Conservation (phyloP, 2,797 vertebrate genomes). For the Poecilia picta region DNA sequence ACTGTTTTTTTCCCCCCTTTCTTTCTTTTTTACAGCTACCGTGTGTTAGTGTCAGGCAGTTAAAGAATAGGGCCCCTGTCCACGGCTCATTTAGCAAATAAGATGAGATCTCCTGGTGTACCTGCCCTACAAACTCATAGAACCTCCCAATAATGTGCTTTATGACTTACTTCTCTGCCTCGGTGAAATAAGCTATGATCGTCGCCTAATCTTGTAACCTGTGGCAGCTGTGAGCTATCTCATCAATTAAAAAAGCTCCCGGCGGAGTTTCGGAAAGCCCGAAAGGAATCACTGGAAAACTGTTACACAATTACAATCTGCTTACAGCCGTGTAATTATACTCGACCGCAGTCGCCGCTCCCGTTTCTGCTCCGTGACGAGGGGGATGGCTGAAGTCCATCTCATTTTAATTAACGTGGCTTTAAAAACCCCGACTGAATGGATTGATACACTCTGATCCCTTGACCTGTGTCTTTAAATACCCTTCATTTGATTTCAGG, state of each 20-base stretch:
- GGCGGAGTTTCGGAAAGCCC: conserved; percentile 59
- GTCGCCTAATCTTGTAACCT: conserved; percentile 73
- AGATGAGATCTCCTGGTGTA: conserved; percentile 63
- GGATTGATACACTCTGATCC: conserved; percentile 10
- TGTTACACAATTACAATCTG: conserved; percentile 73
- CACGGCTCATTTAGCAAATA: conserved; percentile 70
- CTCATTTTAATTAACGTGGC: conserved; percentile 71
- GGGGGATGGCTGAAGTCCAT: conserved; percentile 51
- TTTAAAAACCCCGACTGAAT: conserved; percentile 36
- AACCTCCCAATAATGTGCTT: conserved; percentile 69
- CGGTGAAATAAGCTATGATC: conserved; percentile 63
- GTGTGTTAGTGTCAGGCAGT: conserved; percentile 35
- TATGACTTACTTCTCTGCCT: conserved; percentile 62
- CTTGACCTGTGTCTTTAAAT: conserved; percentile 15
- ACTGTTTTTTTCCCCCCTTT: neutral
- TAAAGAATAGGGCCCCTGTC: conserved; percentile 49
- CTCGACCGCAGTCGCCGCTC: conserved; percentile 60
- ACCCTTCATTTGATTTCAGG: neutral
- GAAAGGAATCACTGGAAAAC: conserved; percentile 66
- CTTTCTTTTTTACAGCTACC: conserved; percentile 11
- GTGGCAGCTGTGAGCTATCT: conserved; percentile 66
- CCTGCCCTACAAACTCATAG: conserved; percentile 64
- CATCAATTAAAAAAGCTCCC: conserved; percentile 74
- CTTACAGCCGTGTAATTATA: conserved; percentile 74
- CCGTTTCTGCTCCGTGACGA: conserved; percentile 50